Base-by-base conservation (phyloP, 2,113 vertebrate species). In the Syngnathus scovelli region DNA sequence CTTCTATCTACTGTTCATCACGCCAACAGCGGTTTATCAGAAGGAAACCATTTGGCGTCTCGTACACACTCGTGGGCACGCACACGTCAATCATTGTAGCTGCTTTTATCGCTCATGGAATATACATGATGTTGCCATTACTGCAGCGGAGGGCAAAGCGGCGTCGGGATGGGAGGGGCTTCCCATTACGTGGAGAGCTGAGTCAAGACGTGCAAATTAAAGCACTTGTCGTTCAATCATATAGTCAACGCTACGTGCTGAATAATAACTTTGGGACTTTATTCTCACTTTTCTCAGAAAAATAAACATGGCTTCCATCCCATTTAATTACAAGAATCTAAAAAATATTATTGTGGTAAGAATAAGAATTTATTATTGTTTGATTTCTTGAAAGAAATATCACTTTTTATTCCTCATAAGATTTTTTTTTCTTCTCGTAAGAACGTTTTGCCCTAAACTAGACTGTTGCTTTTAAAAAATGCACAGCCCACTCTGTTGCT, bases 381-480 rank as follows among this genome's bases (percentile, higher is more conserved):
- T 43, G 11, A 43, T 43, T 11, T 43, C 10, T 2, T 43, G 11
- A 11, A 43, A 9, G 11, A 43, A 43, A 43, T 43, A 43, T 11
- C 2, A 1, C 9, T 41, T 41, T 41, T 41, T 41, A 9, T 9
- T 41, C 39, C 6, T 43, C 8, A 43, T 10, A 43, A 43, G 11
- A 43, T 9, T 11, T 41, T 41, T 41, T 41, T 39, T 23, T 23
- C 23, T 23, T 41, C 39, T 43, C 41, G 10, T 1, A 43, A 43
- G 7, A 43, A 10, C 8, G 11, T 43, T 43, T 43, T 43, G 8
- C 41, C 41, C 11, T 8, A 39, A 39, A 39, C 6, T 75, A 84
- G 83, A 84, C 79, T 79, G 79, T 85, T 85, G 83, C 86, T 86
- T 78, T 78, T 88, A 78, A 85, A 85, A 88, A 84, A 84, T 81